Conservation (phyloP, 2,113 vertebrate species). For the Procapra przewalskii region DNA sequence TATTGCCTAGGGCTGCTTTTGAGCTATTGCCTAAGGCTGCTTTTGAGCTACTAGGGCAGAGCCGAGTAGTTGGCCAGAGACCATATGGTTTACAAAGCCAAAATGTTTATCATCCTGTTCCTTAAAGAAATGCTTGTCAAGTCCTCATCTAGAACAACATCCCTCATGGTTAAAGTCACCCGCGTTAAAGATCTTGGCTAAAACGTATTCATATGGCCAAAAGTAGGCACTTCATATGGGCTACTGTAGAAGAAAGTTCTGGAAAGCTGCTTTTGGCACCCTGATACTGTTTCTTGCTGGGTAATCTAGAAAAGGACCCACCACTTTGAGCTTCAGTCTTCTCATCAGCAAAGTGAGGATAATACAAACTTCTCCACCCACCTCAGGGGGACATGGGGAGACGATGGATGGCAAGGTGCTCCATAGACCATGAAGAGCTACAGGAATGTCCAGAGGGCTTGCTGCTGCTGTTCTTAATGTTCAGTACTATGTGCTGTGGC, state of each 20-base stretch:
- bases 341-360: neutral
- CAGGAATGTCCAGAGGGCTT: neutral
- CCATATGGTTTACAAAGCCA: neutral
- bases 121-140: neutral
- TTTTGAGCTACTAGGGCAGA: neutral
- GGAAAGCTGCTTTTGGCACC: neutral
- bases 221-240: neutral
- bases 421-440: neutral
- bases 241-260: neutral
- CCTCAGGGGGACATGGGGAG: neutral
- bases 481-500: neutral
- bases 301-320: neutral
- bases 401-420: neutral
- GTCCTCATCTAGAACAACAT: neutral
- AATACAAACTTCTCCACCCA: neutral
- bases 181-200: neutral
- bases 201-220: neutral
- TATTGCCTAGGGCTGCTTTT: neutral
- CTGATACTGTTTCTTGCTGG: neutral
- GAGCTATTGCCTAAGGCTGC: neutral
- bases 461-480: neutral
- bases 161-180: neutral
- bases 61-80: neutral
- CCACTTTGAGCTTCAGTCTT: neutral
- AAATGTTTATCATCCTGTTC: neutral